Evolutionary conservation across 1,140 invertebrate species (phyloP).

Genomic region (Sinonovacula constricta): DNA sequence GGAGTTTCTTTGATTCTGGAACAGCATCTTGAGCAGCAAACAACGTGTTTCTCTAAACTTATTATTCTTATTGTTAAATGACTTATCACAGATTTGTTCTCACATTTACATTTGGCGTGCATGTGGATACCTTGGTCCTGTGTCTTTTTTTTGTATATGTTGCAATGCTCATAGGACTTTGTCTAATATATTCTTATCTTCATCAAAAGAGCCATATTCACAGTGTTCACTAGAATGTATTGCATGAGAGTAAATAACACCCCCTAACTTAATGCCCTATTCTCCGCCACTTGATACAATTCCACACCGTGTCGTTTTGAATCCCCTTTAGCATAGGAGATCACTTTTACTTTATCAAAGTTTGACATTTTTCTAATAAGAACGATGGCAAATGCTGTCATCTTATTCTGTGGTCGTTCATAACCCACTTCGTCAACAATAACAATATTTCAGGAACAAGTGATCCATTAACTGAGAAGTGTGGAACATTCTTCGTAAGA

Average conservation of each 20-base stretch:
- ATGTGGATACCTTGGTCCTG: no score
- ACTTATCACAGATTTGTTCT: no score
- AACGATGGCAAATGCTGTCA: not conserved
- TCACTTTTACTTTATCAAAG: constrained; percentile 26
- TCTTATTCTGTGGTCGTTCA: constrained; percentile 28
- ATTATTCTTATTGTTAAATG: no score
- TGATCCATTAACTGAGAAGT: not conserved
- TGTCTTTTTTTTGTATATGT: no score
- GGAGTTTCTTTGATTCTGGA: not conserved
- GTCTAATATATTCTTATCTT: not conserved
- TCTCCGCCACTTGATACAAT: constrained; percentile 12
- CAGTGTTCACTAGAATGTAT: not conserved
- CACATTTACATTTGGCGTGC: no score
- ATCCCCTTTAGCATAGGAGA: constrained; percentile 7
- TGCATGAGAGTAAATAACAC: not conserved
- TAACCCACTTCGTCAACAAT: constrained; percentile 29
- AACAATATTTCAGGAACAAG: constrained; percentile 3
- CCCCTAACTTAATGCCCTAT: constrained; percentile 3
- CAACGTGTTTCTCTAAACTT: constrained; percentile 14
- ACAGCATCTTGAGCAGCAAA: not conserved
- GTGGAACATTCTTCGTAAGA: not conserved
- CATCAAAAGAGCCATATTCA: not conserved
- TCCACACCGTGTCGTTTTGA: constrained; percentile 37
- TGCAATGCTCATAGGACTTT: no score
- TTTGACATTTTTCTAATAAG: constrained; percentile 16